Percentiles rank a stretch among this genome's conserved stretches.
Conservation (phyloP, 1,140 invertebrate genomes). For the Eurosta solidaginis region DNA sequence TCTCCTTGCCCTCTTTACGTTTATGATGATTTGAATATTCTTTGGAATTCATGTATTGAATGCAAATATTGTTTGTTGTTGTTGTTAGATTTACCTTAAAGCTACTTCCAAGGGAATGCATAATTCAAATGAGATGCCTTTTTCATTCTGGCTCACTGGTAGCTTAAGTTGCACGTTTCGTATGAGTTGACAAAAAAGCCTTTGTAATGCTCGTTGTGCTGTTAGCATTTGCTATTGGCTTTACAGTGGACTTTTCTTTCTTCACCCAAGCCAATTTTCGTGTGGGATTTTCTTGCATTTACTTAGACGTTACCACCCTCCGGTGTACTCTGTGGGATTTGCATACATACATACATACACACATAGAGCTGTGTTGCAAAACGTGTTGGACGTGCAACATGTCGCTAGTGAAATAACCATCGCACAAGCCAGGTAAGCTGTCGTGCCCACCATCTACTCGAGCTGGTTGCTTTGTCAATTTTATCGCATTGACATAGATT, state of each 20-base stretch:
- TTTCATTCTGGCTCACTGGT: background rate
- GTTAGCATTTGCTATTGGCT: background rate
- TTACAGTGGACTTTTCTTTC: background rate
- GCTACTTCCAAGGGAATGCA: background rate
- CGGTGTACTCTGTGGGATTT: background rate
- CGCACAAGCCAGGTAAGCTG: too few species aligned
- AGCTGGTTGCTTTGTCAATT: background rate
- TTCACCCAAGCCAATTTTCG: background rate
- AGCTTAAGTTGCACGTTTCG: background rate
- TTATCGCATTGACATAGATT: background rate
- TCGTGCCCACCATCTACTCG: background rate
- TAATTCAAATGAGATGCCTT: conserved; percentile 1
- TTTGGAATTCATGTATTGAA: background rate
- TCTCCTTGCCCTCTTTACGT: too few species aligned
- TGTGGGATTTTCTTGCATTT: conserved; percentile 18
- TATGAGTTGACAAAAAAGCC: conserved; percentile 13
- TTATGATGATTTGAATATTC: background rate
- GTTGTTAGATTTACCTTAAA: background rate
- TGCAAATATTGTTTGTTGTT: conserved; percentile 1
- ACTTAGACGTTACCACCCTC: background rate
- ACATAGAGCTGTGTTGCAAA: too few species aligned
- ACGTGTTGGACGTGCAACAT: conserved; percentile 12
- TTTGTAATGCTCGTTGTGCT: background rate
- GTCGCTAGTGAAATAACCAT: background rate
- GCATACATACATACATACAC: background rate